phyloP scores from a whole-genome alignment of 2,888 invertebrate genomes.

The Polia nebulosa region DNA sequence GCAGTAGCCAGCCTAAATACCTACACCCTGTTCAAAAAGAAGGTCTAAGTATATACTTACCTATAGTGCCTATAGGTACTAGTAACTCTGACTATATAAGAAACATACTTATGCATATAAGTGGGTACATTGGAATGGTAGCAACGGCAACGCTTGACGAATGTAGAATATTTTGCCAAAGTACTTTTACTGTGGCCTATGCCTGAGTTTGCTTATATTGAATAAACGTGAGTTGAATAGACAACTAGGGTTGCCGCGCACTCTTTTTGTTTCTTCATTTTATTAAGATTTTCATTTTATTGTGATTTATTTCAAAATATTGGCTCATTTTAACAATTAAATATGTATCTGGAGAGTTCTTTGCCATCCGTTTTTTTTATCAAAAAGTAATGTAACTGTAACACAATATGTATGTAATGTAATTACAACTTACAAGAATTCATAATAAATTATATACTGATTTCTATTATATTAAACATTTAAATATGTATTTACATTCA shows the following conservation, averaged over 20 bases:
- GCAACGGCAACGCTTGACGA: conserved; percentile 81
- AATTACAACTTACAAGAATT: no score
- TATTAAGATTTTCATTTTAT: background rate
- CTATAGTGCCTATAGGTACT: no score
- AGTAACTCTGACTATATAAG: background rate
- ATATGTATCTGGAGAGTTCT: no score
- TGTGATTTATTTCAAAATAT: no score
- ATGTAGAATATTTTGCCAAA: conserved; percentile 88
- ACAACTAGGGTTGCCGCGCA: conserved; percentile 81
- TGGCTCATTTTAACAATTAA: no score
- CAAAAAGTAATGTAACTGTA: no score
- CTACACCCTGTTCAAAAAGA: background rate
- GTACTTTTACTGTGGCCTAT: conserved; percentile 88
- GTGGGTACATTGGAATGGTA: conserved; percentile 73
- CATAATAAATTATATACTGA: background rate
- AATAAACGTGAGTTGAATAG: conserved; percentile 91
- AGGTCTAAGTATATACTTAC: background rate
- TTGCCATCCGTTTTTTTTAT: no score
- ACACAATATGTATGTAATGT: no score
- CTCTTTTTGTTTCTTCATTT: background rate
- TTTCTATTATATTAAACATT: no score
- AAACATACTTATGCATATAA: conserved; percentile 3
- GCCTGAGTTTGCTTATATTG: conserved; percentile 91
- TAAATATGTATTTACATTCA: background rate
- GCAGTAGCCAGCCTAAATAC: background rate